A percentile compares a stretch with the other conserved stretches of the same genome.
Conservation (phyloP, 2,888 invertebrate genomes). For the Syritta pipiens region DNA sequence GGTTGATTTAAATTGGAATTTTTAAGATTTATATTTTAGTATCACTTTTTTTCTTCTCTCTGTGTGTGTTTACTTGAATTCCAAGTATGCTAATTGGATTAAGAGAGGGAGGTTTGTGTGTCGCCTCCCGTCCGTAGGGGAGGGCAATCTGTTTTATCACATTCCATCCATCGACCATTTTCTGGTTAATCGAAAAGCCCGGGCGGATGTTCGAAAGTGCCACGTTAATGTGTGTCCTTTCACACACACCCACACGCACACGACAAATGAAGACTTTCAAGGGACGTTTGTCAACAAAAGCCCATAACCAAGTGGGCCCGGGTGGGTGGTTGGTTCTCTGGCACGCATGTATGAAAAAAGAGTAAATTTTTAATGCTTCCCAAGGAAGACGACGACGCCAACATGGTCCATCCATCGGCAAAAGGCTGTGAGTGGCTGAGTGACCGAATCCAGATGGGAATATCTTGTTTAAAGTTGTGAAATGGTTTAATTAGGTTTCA, state of each 20-base stretch:
- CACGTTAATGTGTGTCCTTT: conserved; percentile 19
- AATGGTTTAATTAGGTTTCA: conserved; percentile 42
- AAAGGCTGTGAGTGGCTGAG: conserved; percentile 46
- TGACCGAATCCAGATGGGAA: conserved; percentile 37
- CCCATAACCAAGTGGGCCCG: conserved; percentile 9
- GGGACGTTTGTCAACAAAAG: conserved; percentile 35
- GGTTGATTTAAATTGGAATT: conserved; percentile 14
- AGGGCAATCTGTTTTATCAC: conserved; percentile 40
- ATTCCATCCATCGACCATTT: conserved; percentile 47
- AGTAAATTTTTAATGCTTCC: conserved; percentile 34
- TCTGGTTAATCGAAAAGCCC: conserved; percentile 37
- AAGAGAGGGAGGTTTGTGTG: too few relatives aligned
- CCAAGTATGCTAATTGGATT: too few relatives aligned
- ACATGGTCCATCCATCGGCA: conserved; percentile 16
- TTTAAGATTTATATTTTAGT: neutral
- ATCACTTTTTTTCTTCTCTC: neutral
- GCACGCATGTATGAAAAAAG: conserved; percentile 8
- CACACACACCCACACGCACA: conserved; percentile 13
- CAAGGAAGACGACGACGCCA: neutral
- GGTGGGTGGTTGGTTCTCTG: neutral
- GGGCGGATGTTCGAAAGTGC: neutral
- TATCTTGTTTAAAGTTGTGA: conserved; percentile 24
- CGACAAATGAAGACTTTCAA: conserved; percentile 35
- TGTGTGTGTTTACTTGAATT: neutral
- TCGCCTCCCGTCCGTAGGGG: too few relatives aligned